Evolutionary conservation across 2,113 vertebrate species (phyloP).

Genomic region (Pao palembangensis): DNA sequence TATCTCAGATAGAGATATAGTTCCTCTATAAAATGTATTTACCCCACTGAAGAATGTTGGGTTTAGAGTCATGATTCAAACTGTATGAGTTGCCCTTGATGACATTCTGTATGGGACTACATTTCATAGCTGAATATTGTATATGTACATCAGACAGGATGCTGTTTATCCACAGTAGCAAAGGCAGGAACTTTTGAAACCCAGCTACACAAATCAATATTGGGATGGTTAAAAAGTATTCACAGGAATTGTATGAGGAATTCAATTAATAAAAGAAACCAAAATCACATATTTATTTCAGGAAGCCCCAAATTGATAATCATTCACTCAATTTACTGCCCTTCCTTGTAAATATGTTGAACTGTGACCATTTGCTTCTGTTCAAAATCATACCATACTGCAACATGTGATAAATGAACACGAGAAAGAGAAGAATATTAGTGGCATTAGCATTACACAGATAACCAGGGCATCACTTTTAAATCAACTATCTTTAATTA

Average conservation of each 20-base stretch:
- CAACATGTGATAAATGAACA: no score
- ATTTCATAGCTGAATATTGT: slow-evolving; percentile 22
- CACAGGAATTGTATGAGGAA: background rate
- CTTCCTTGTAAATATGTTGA: no score
- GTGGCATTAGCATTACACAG: background rate
- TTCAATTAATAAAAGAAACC: no score
- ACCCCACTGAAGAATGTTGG: no score
- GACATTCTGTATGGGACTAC: slow-evolving; percentile 20
- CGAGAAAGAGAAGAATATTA: background rate
- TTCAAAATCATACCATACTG: no score
- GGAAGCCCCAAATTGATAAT: no score
- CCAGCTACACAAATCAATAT: slow-evolving; percentile 31
- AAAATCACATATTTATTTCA: no score
- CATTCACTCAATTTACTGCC: no score
- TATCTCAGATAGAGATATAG: slow-evolving; percentile 31
- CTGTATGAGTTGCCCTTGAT: slow-evolving; percentile 33
- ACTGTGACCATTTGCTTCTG: no score
- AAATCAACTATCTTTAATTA: slow-evolving; percentile 8
- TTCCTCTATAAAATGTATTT: slow-evolving; percentile 11
- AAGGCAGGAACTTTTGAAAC: slow-evolving; percentile 1
- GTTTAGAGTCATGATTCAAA: no score
- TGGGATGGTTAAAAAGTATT: slow-evolving; percentile 3
- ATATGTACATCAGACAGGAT: background rate
- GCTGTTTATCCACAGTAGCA: background rate
- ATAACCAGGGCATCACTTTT: background rate